Percentiles rank a stretch among this genome's conserved stretches.
phyloP scores from a whole-genome alignment of 2,797 vertebrate genomes.

The Champsocephalus gunnari region DNA sequence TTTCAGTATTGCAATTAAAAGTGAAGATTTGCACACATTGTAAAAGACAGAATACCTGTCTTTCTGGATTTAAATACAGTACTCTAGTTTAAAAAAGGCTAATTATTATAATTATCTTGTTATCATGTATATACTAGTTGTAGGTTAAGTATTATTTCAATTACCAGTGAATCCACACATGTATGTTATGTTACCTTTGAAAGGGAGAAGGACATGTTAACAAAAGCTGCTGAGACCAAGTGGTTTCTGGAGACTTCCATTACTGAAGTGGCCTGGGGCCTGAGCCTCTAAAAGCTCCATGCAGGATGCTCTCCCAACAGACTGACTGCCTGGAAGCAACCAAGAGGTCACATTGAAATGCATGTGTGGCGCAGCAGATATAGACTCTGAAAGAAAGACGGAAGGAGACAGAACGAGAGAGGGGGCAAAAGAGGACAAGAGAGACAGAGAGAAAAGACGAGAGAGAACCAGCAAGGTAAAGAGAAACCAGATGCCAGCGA shows the following conservation, averaged over 20 bases:
- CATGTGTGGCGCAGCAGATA: slow-evolving; percentile 55
- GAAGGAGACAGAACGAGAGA: neutral
- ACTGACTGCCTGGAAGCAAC: slow-evolving; percentile 58
- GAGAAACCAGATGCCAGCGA: slow-evolving; percentile 27
- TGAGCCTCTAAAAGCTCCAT: slow-evolving; percentile 70
- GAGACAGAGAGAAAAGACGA: slow-evolving; percentile 5
- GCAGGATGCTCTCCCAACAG: slow-evolving; percentile 60
- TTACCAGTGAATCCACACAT: slow-evolving; percentile 1
- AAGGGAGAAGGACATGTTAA: slow-evolving; percentile 30
- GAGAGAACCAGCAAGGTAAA: neutral
- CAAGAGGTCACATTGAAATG: slow-evolving; percentile 70
- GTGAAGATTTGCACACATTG: no score
- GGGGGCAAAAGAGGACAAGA: slow-evolving; percentile 11
- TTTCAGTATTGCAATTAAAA: no score
- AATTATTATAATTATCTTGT: neutral
- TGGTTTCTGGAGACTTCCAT: slow-evolving; percentile 69
- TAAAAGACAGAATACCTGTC: no score
- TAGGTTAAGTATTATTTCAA: slow-evolving; percentile 6
- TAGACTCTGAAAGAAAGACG: slow-evolving; percentile 19
- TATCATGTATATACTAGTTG: neutral
- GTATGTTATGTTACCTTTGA: slow-evolving; percentile 32
- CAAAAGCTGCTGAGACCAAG: slow-evolving; percentile 44
- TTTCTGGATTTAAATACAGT: no score
- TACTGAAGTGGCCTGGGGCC: slow-evolving; percentile 64
- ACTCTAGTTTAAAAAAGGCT: no score